Evolutionary conservation across 1,140 invertebrate genomes (phyloP), one percentile per base, ranked within the genome.

Genomic region (Planococcus citri): DNA sequence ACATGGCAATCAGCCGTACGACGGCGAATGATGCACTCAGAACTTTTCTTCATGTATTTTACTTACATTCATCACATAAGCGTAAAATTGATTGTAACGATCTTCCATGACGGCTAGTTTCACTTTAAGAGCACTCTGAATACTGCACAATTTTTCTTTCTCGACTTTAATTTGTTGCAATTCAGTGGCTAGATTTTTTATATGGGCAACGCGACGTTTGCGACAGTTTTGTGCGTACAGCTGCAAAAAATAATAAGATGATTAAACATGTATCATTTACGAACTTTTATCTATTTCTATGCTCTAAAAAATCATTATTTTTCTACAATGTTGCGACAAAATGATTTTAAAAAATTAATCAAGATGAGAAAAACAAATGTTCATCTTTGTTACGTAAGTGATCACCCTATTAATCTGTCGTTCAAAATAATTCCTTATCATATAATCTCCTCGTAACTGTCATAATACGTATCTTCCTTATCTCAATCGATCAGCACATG

Each of bases 111-210:
- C 25, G 22, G 24, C 4, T 17, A 25, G 10, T 17, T 64, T 64
- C 8, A 20, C 17, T 2, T 10, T 64, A 9, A 64, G 20, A 4
- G 10, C 60, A 17, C 17, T 64, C 20, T 20, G 10, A 3, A 17
- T 2, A 17, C 17, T 64, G 24, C 10, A 25, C 17, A 64, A 25
- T 17, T 64, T 64, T 64, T 64, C 60, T 25, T 64, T 64, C 24
- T 64, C 60, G 10, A 6, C 25, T 27, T 64, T 64, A 3, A 64
- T 64, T 25, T 64, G 60, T 64, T 64, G 60, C 22, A 64, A 17
- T 64, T 64, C 60, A 17, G 10, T 64, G 20, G 60, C 60, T 64
- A 64, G 24, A 64, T 64, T 64, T 64, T 27, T 64, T 10, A 64
- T 64, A 27, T 64, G 60, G 24, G 60, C 60, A 2, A 64, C 60